Base-by-base conservation (phyloP, 1,140 invertebrate species). In the Aphis craccivora region DNA sequence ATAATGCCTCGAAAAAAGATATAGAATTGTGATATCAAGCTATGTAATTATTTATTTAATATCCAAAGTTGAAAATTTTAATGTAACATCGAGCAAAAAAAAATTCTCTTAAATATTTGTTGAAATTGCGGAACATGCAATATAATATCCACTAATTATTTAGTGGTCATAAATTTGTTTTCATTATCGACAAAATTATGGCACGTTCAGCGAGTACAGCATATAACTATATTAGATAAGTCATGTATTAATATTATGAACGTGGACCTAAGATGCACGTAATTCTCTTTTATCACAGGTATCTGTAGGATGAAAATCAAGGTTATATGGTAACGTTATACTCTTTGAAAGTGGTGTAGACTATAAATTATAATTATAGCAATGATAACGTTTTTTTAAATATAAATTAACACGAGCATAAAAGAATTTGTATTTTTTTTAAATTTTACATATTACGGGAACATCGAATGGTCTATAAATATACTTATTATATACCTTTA, bases 281-380 rank as follows among this genome's bases (percentile, higher is more conserved):
- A 83, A 37, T 83, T 83, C n/a, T 83, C 35, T 37, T 37, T 83
- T 83, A 83, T 83, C 76, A 83, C 76, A 37, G 35, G 76, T 37
- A 76, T n/a, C 67, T 76, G n/a, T 76, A 23, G 35, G 76, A 83
- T 83, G 76, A 83, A 83, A 37, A 83, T 83, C 35, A 83, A 83
- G 76, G 76, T 83, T 37, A 37, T 23, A 83, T 22, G 35, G 35
- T 83, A 35, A 35, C 14, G 20, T 35, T 81, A 37, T 83, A 37
- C n/a, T 35, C 20, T 11, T 83, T 37, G 20, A 22, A 81, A 22
- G 76, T 37, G 76, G 18, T 20, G 35, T 83, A 37, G 76, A 83
- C 76, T 9, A 83, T 83, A 83, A 22, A 83, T 35, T 23, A 83
- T 83, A 83, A 22, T 83, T 83, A 83, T 35, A 11, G 20, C 0